Base-by-base conservation (phyloP, 1,140 invertebrate genomes). In the Drosophila athabasca region DNA sequence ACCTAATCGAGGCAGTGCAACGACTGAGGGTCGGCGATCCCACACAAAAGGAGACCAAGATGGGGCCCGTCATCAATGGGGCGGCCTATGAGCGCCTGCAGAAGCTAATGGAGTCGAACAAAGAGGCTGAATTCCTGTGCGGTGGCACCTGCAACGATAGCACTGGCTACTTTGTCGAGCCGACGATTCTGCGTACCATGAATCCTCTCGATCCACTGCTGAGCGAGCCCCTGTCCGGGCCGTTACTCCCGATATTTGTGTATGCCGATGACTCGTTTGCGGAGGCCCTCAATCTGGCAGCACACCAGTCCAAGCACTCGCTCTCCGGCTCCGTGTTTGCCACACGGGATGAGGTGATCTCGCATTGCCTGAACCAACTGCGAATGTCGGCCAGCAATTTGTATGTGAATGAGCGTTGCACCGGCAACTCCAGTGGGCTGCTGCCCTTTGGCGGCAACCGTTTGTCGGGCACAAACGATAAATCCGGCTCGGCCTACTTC, bases 371-470 rank as follows among this genome's bases (percentile, higher is more conserved):
- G 0, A 95, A 97, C 68, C 94, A 95, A 26, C 92, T 98, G 5
- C 97, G 96, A 85, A 95, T 95, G 92, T 94, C 96, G 1, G 96
- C 96, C 52, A 98, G 98, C 29, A 99, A 99, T 93, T 98, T 99
- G 91, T 99, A 99, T 90, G 94, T 99, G 26, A 99, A 99, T 90
- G 98, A 99, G 91, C 99, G 99, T 92, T 98, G 96, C 2, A 99
- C 98, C 1, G 99, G 98, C 0, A 97, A 98, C 49, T 96, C 99
- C 0, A 97, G 99, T 6, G 98, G 97, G 0, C 98, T 99, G 91
- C 98, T 99, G 90, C 98, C 98, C 3, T 99, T 99, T 91, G 98
- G 99, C 39, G 98, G 98, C 19, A 95, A 96, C 39, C 94, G 98
- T 87, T 94, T 98, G 93, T 99, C 98, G 53, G 97, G 98, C 49